Evolutionary conservation across 2,888 invertebrate species (phyloP).

Genomic region (Amphipyra berbera): DNA sequence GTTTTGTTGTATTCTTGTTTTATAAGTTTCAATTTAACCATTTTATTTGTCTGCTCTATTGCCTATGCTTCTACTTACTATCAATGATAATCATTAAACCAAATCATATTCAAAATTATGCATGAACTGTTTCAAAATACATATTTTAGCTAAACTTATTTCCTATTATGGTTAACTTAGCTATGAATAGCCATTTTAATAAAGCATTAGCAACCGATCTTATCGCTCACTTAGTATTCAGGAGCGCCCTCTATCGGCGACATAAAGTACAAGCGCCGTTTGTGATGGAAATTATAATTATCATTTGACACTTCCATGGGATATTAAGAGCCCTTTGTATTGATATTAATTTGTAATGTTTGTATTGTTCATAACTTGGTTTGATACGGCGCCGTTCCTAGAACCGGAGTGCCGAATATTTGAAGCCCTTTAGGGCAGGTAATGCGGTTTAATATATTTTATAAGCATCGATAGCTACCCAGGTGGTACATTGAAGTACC

Average conservation of each 20-base stretch:
- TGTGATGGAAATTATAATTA: slow-evolving; percentile 85
- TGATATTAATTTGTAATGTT: slow-evolving; percentile 52
- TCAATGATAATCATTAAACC: not conserved
- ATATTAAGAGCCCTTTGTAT: slow-evolving; percentile 73
- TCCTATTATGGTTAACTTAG: slow-evolving; percentile 9
- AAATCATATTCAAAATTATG: not conserved
- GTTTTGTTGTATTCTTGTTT: too few relatives aligned
- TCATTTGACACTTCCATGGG: slow-evolving; percentile 76
- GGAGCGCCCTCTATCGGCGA: slow-evolving; percentile 70
- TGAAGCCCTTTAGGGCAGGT: slow-evolving; percentile 19
- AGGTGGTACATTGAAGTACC: not conserved
- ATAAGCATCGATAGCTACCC: not conserved
- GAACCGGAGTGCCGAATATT: slow-evolving; percentile 39
- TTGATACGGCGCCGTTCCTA: slow-evolving; percentile 27
- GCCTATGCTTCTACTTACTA: too few relatives aligned
- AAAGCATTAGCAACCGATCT: slow-evolving; percentile 74
- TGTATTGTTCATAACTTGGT: slow-evolving; percentile 42
- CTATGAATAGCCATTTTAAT: slow-evolving; percentile 55
- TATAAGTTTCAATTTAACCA: too few relatives aligned
- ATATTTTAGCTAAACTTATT: slow-evolving; percentile 36
- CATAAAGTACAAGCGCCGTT: slow-evolving; percentile 76
- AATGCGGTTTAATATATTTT: not conserved
- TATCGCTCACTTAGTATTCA: slow-evolving; percentile 83
- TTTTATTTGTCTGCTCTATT: too few relatives aligned
- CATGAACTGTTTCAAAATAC: not conserved